phyloP scores from a whole-genome alignment of 2,797 vertebrate species.

The Dromococcyx pavoninus region DNA sequence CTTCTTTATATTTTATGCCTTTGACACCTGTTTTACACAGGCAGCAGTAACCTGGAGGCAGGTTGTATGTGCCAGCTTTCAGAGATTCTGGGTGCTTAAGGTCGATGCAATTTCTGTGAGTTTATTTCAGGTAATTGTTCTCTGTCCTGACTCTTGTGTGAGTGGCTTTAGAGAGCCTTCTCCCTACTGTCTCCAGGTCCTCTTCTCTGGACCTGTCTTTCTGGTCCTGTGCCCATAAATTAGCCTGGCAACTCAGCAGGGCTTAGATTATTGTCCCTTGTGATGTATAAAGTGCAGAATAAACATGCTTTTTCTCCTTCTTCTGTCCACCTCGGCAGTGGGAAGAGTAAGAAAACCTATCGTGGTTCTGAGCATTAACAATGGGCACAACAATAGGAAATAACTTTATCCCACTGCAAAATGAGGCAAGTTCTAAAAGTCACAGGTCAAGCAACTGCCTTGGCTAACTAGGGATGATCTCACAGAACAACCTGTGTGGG shows the following conservation, averaged over 20 bases:
- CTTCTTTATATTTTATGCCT: not conserved
- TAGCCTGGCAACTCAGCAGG: not conserved
- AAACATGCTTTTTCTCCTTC: not conserved
- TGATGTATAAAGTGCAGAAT: not conserved
- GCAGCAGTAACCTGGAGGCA: not conserved
- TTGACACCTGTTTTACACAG: not conserved
- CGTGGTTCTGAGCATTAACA: fast-evolving
- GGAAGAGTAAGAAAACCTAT: not conserved
- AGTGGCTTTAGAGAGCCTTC: not conserved
- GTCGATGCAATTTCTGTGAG: not conserved
- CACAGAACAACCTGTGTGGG: not conserved
- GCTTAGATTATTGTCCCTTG: not conserved
- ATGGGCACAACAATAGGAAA: fast-evolving
- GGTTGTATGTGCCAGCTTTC: not conserved
- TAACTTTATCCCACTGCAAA: not conserved
- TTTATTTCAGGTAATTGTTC: constrained; percentile 34
- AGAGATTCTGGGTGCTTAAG: not conserved
- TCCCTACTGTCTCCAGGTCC: not conserved
- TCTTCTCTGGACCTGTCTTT: too few species aligned
- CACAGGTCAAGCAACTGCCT: not conserved
- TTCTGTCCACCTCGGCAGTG: not conserved
- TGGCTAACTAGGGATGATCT: fast-evolving
- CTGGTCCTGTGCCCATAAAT: not conserved
- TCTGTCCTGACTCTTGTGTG: not conserved
- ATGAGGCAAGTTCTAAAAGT: not conserved